A percentile compares a stretch with the other conserved stretches of the same genome.
Conservation (phyloP, 2,888 invertebrate genomes). For the Smittia aterrima region DNA sequence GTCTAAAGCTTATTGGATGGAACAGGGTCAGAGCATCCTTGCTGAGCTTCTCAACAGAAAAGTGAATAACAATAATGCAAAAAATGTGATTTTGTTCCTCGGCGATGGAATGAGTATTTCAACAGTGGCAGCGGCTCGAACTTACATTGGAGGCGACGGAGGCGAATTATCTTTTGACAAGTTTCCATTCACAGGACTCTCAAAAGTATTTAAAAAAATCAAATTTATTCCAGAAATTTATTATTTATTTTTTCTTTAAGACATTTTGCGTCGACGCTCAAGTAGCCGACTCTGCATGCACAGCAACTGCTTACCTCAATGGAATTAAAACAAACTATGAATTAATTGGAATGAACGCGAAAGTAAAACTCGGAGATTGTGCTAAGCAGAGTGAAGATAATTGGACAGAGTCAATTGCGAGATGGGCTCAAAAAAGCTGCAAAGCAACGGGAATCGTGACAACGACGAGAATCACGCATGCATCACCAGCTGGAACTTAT, state of each 20-base stretch:
- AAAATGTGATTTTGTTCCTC: conserved; percentile 25
- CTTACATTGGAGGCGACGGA: conserved; percentile 75
- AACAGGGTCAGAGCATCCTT: conserved; percentile 50
- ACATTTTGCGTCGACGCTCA: conserved; percentile 65
- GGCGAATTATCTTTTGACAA: conserved; percentile 68
- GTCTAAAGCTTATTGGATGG: conserved; percentile 47
- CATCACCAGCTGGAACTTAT: conserved; percentile 68
- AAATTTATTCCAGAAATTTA: conserved; percentile 61
- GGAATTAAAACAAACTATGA: conserved; percentile 73
- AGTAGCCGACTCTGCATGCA: conserved; percentile 52
- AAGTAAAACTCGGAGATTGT: conserved; percentile 62
- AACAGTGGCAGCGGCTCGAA: conserved; percentile 56
- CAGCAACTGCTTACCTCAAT: conserved; percentile 68
- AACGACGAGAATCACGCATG: conserved; percentile 76
- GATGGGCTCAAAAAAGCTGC: conserved; percentile 59
- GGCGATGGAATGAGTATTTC: conserved; percentile 29
- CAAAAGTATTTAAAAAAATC: conserved; percentile 56
- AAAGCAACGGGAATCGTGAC: conserved; percentile 68
- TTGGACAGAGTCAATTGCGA: conserved; percentile 64
- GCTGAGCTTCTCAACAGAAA: conserved; percentile 46
- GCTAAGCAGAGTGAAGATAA: conserved; percentile 56
- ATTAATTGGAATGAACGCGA: conserved; percentile 67
- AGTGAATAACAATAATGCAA: conserved; percentile 10
- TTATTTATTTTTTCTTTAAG: conserved; percentile 45
- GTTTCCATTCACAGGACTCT: conserved; percentile 71